A percentile compares a stretch with the other conserved stretches of the same genome.
Conservation (phyloP, 2,888 invertebrate species). For the Microplitis deprimator region DNA sequence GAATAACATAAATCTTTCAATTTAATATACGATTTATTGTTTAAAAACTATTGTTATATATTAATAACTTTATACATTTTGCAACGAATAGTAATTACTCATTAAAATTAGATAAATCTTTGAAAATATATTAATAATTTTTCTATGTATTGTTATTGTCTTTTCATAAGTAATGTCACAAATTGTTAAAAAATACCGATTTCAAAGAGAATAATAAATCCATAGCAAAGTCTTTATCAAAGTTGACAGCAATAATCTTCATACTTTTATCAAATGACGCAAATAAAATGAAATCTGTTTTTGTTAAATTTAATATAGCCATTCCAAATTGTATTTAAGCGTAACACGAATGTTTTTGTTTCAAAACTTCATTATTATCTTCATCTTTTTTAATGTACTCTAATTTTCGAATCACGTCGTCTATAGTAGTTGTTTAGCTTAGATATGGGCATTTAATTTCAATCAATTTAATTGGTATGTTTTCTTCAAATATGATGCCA, state of each 20-base stretch:
- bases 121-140: not conserved
- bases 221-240: not conserved
- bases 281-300: constrained; percentile 11
- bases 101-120: too few relatives aligned
- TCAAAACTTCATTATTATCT: not conserved
- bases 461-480: constrained; percentile 9
- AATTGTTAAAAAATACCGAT: constrained; percentile 1
- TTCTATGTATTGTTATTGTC: not conserved
- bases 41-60: too few relatives aligned
- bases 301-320: constrained; percentile 7
- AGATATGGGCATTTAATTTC: constrained; percentile 1
- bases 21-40: too few relatives aligned
- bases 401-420: not conserved
- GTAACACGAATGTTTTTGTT: not conserved
- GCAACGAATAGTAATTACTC: not conserved
- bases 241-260: not conserved
- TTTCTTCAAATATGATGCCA: constrained; percentile 10
- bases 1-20: too few relatives aligned
- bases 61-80: not conserved
- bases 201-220: not conserved
- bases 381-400: not conserved
- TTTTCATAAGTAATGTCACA: not conserved
- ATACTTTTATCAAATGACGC: constrained; percentile 8
- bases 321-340: constrained; percentile 4
- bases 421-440: not conserved